These are phyloP conservation scores for Leguminivora glycinivorella DNA, from an alignment of 1,140 invertebrate species.

Conservation along the genomic window DNA sequence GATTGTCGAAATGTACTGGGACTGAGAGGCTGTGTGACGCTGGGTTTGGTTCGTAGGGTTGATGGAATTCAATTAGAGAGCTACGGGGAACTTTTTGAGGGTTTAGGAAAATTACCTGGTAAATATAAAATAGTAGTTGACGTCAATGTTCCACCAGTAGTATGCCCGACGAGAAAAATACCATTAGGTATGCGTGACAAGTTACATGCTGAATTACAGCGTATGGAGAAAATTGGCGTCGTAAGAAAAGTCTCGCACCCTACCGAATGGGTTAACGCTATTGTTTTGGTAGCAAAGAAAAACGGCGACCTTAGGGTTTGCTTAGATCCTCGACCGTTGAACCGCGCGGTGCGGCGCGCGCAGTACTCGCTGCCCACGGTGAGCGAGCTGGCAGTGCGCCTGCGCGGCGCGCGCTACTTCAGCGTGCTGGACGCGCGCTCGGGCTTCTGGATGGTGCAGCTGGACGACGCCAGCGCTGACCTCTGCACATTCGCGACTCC, in stretches of 20 bases:
- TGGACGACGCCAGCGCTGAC: background rate
- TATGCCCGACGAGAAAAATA: background rate
- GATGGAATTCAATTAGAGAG: background rate
- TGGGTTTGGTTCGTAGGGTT: background rate
- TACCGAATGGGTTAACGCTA: background rate
- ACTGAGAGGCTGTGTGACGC: conserved; percentile 4
- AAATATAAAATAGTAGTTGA: background rate
- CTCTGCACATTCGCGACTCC: background rate
- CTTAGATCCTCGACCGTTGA: background rate
- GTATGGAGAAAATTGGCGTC: background rate
- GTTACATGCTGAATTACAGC: background rate
- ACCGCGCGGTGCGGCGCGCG: background rate
- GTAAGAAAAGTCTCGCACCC: background rate
- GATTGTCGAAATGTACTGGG: conserved; percentile 22
- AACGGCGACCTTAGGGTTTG: background rate
- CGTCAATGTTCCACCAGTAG: background rate
- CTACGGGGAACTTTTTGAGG: background rate
- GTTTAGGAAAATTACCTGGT: background rate
- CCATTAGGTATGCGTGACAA: background rate
- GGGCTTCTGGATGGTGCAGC: background rate
- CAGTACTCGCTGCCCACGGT: background rate
- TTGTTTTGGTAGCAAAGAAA: background rate
- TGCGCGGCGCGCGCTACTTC: too few relatives aligned
- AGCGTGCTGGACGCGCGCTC: background rate
- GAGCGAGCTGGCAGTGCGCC: background rate